Evolutionary conservation across 2,113 vertebrate species (phyloP), one percentile per base, ranked within the genome.

Genomic region (Chionomys nivalis): DNA sequence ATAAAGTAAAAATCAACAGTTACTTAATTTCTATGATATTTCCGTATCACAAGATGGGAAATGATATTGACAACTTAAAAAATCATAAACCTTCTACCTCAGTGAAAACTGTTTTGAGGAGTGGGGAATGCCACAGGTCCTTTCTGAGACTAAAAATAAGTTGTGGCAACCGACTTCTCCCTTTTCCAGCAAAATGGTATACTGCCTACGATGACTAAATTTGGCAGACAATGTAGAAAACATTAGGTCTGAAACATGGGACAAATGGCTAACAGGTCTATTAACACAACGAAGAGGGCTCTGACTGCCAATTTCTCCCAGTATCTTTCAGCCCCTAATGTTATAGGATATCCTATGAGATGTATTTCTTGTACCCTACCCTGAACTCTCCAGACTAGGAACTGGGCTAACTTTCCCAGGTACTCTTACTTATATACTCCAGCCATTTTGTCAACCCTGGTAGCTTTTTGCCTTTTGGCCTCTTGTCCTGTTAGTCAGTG

Each of bases 161-260:
- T 61, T 73, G n/a, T n/a, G 26, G 10, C n/a, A 7, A 42, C 4
- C 47, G 47, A 26, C 24, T 52, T 28, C 24, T 21, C 44, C 49
- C 31, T 14, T 36, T 73, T 44, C 7, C 7, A 58, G 14, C 12
- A 19, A 83, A 73, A 36, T 7, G 12, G 7, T 2, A 26, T 7
- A 36, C 8, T 61, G 0, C 4, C 7, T 21, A 33, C 0, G 5
- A 0, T 24, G 17, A 44, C 68, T 44, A n/a, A 39, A n/a, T n/a
- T 55, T 19, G 23, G 5, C 21, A 86, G 39, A 24, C 31, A 31
- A 65, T 65, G 6, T 63, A 28, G 55, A 26, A 28, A 28, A 19
- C 17, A 8, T 36, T 78, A 79, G 17, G 76, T 78, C 16, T 79
- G 4, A 4, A 79, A 52, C 31, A 10, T 11, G 4, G 31, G 8